Base-by-base conservation (phyloP, 2,113 vertebrate species). In the Eleginops maclovinus region DNA sequence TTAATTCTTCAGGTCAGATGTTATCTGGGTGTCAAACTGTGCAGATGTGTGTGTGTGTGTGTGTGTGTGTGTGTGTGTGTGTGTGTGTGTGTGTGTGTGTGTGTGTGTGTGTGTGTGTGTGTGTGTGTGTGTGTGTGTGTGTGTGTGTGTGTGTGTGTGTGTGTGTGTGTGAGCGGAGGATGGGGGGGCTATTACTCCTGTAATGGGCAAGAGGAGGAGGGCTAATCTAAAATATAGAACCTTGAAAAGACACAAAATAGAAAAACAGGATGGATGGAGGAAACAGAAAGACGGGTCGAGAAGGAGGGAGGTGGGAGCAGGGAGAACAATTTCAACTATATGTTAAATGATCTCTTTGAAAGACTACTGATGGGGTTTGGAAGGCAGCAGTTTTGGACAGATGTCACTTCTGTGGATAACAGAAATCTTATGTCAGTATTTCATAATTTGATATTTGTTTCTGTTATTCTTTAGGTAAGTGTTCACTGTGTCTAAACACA, bases 1-100 rank as follows among this genome's bases (percentile, higher is more conserved):
- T 99, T 99, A 99, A 98, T 98, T 98, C 97, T 97, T 95, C 85
- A 86, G 96, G 96, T 97, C 97, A 97, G 98, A 99, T 99, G 96
- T 94, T 98, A 99, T 98, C 98, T 95, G 2, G 43, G 60, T 77
- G 79, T 86, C 67, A 63, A 67, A 70, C 74, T 84, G 77, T 72
- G 79, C 9, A 67, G 70, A 11, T 72, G 77, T 54, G 77, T 72
- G 72, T 72, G 70, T 36, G n/a, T n/a, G n/a, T n/a, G n/a, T 65
- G 22, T 56, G 47, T 49, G 26, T 51, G 46, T 31, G 44, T 47
- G 46, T 8, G 54, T 31, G 54, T 40, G 60, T 67, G 68, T 58
- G 77, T 65, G 77, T 72, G 68, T 36, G 44, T 36, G 64, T 26
- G 64, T 36, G 63, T 59, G 70, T 40, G 28, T 44, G 68, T 66